Conservation (phyloP, 2,113 vertebrate genomes). For the Ginglymostoma cirratum region DNA sequence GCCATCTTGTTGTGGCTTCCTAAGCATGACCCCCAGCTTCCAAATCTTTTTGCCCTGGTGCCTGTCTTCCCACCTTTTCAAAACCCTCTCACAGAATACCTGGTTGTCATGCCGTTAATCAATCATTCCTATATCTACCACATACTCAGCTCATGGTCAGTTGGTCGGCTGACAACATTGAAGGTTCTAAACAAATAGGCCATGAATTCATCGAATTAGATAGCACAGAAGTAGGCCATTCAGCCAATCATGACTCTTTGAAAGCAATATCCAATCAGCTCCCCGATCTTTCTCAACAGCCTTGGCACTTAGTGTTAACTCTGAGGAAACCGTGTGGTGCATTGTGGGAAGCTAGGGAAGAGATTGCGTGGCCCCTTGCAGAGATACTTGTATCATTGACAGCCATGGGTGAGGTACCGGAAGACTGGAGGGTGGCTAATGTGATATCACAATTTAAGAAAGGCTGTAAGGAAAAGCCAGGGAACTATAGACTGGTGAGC, state of each 20-base stretch:
- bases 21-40: not conserved
- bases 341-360: not conserved
- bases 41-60: not conserved
- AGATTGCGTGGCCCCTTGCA: too few species aligned
- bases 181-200: not conserved
- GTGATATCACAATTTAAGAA: too few species aligned
- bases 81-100: not conserved
- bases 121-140: not conserved
- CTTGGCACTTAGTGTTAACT: not conserved
- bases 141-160: not conserved
- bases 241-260: not conserved
- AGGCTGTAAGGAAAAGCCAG: too few species aligned
- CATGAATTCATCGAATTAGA: not conserved
- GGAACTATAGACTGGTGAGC: too few species aligned
- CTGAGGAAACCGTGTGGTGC: not conserved
- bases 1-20: not conserved
- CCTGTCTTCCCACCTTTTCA: not conserved
- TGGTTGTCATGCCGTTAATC: not conserved
- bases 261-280: not conserved
- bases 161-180: not conserved
- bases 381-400: too few species aligned
- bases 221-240: not conserved
- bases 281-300: not conserved
- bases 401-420: too few species aligned
- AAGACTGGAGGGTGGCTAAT: too few species aligned